Evolutionary conservation across 2,888 invertebrate genomes (phyloP).

Genomic region (Drosophila rellima): DNA sequence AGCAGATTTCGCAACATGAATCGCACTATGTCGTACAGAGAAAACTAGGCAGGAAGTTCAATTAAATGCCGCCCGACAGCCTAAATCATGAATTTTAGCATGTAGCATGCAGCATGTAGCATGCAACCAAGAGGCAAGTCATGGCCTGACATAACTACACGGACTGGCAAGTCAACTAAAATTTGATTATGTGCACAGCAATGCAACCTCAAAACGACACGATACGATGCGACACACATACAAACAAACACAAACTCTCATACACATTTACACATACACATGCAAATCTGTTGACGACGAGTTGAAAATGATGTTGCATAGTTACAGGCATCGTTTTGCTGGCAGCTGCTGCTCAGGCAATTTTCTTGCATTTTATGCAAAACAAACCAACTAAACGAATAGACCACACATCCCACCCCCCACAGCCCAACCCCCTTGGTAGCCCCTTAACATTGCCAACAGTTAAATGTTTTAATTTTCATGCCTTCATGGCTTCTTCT

Average conservation of each 20-base stretch:
- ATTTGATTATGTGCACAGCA: conserved; percentile 72
- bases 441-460: conserved; percentile 50
- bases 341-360: conserved; percentile 54
- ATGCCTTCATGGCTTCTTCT: conserved; percentile 48
- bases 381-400: conserved; percentile 55
- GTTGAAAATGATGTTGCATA: conserved; percentile 55
- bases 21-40: neutral
- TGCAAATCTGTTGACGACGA: conserved; percentile 59
- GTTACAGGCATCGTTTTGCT: conserved; percentile 18
- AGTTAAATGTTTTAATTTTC: conserved; percentile 78
- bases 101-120: conserved; percentile 21
- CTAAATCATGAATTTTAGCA: conserved; percentile 31
- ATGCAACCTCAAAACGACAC: conserved; percentile 45
- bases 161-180: conserved; percentile 59
- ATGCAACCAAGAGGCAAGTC: conserved; percentile 14
- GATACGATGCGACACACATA: conserved; percentile 14
- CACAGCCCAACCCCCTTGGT: neutral
- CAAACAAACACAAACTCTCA: conserved; percentile 1
- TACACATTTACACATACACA: conserved; percentile 1
- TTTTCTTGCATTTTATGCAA: conserved; percentile 71
- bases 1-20: conserved; percentile 8
- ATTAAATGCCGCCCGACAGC: conserved; percentile 59
- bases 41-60: conserved; percentile 46
- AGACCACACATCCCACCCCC: neutral
- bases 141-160: conserved; percentile 22